phyloP scores from a whole-genome alignment of 2,113 vertebrate genomes.

The Muscicapa adusta region DNA sequence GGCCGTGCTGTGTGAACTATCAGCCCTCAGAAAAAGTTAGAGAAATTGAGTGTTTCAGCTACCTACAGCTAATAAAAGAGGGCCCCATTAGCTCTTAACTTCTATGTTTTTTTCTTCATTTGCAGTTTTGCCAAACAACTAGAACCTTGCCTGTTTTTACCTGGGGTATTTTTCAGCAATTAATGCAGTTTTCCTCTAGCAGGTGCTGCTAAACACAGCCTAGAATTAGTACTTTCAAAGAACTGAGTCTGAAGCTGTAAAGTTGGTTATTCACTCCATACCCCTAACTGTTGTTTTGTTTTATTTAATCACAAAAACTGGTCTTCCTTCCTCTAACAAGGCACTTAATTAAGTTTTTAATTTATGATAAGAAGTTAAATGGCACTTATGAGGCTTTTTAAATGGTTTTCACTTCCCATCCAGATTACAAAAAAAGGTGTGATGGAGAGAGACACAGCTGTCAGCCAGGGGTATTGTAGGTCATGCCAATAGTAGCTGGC shows the following conservation, averaged over 20 bases:
- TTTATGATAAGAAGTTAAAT: constrained; percentile 77
- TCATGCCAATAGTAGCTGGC: constrained; percentile 78
- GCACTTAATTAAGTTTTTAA: constrained; percentile 77
- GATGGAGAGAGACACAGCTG: constrained; percentile 62
- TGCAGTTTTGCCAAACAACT: neutral
- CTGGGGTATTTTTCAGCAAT: neutral
- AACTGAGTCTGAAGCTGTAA: constrained; percentile 45
- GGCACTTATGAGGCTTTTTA: constrained; percentile 66
- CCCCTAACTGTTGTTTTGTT: constrained; percentile 73
- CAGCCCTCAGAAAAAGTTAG: neutral
- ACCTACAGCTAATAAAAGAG: neutral
- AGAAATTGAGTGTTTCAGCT: neutral
- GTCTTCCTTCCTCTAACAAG: constrained; percentile 69
- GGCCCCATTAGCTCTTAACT: neutral
- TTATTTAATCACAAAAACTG: constrained; percentile 73
- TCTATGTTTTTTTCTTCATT: neutral
- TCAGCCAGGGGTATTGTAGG: constrained; percentile 73
- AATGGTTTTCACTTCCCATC: constrained; percentile 71
- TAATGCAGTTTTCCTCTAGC: neutral
- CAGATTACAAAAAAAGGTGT: constrained; percentile 68
- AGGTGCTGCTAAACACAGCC: constrained; percentile 20
- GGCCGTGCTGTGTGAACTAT: neutral
- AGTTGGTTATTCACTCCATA: constrained; percentile 64
- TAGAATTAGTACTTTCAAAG: constrained; percentile 50
- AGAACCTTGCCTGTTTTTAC: neutral